Percentiles rank a stretch among this genome's conserved stretches.
These are phyloP conservation scores for Patagioenas fasciata DNA, from an alignment of 2,113 vertebrate species.

Conservation along the genomic window DNA sequence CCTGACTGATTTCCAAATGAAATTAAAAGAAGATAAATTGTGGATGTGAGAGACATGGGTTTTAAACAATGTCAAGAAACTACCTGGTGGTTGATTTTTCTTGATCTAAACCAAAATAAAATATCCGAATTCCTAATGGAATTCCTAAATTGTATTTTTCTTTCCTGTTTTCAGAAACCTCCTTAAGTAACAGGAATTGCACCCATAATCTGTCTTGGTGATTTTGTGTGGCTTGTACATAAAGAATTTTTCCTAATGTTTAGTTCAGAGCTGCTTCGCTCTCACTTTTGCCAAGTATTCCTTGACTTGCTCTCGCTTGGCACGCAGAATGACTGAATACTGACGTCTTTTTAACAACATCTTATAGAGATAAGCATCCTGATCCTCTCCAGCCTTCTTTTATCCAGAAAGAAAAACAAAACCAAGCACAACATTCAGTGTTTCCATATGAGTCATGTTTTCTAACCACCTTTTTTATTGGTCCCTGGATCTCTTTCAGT, in stretches of 20 bases:
- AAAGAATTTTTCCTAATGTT: not conserved
- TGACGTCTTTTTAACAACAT: not conserved
- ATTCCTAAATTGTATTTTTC: not conserved
- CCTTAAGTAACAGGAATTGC: not conserved
- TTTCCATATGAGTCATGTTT: constrained; percentile 3
- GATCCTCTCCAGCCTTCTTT: not conserved
- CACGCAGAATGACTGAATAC: not conserved
- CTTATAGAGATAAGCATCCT: not conserved
- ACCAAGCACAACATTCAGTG: not conserved
- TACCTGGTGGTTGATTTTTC: not conserved
- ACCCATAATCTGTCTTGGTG: not conserved
- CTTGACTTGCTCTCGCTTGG: not conserved
- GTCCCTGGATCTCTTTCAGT: not conserved
- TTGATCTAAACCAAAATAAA: not conserved
- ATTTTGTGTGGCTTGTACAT: not conserved
- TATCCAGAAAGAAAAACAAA: not conserved
- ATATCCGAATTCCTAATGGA: not conserved
- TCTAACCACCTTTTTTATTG: not conserved
- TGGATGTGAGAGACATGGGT: not conserved
- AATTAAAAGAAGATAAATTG: not conserved
- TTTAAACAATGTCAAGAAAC: not conserved
- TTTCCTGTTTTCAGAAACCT: not conserved
- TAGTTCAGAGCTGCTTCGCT: not conserved
- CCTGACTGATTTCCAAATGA: not conserved
- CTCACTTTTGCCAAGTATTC: not conserved